Percentiles rank a stretch among this genome's conserved stretches.
Evolutionary conservation across 2,113 vertebrate genomes (phyloP).

Genomic region (Nanorana parkeri): DNA sequence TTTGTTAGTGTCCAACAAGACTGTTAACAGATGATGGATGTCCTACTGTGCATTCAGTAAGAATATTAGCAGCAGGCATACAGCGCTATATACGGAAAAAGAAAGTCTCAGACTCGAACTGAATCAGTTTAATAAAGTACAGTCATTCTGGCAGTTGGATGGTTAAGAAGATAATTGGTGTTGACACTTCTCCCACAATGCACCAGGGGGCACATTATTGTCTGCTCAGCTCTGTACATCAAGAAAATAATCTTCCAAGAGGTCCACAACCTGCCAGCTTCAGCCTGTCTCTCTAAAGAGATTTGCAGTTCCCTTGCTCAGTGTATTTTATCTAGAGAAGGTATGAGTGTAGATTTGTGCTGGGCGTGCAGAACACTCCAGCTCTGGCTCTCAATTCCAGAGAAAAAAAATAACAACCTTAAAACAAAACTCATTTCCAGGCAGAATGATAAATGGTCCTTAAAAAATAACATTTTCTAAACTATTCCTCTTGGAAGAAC

Average conservation of each 20-base stretch:
- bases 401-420: constrained; percentile 40
- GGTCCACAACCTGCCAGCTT: constrained; percentile 5
- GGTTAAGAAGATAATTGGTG: constrained; percentile 16
- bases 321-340: constrained; percentile 30
- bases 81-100: no score
- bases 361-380: not conserved
- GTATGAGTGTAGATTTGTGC: constrained; percentile 8
- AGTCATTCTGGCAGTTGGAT: not conserved
- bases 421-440: constrained; percentile 52
- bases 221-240: constrained; percentile 10
- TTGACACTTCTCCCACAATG: constrained; percentile 6
- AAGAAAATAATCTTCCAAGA: constrained; percentile 29
- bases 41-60: no score
- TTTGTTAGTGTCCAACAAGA: no score
- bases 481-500: constrained; percentile 42
- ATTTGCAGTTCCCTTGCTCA: constrained; percentile 13
- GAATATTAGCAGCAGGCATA: no score
- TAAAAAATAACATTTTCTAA: constrained; percentile 52
- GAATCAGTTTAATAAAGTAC: not conserved
- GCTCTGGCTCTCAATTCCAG: constrained; percentile 11
- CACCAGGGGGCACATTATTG: constrained; percentile 8
- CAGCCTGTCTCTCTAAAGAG: constrained; percentile 12
- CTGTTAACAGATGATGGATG: no score
- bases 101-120: not conserved
- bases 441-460: constrained; percentile 50